Evolutionary conservation across 2,888 invertebrate species (phyloP), one percentile per base, ranked within the genome.

Genomic region (Dasypolia templi): DNA sequence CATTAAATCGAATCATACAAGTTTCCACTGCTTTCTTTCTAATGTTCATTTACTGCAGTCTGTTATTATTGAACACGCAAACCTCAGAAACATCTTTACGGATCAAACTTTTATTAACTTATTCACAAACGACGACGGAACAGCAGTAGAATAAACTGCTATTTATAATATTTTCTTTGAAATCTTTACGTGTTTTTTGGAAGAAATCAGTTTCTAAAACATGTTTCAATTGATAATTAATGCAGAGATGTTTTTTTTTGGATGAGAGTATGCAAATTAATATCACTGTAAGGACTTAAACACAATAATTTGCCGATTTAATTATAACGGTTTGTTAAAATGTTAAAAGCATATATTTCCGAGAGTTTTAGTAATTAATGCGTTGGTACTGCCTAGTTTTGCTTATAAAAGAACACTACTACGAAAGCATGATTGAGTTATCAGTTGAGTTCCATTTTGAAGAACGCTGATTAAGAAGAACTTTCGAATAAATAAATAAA

Each of bases 41-140:
- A 19, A 61, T 65, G 19, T 19, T 14, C 12, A 78, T 70, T 59
- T 32, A 2, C 6, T 39, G 17, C 44, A 59, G 9, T 68, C 26
- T 68, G 35, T 32, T 51, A 78, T 75, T 44, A 44, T 32, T 39
- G 29, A 72, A 64, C 76, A 77, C 74, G 76, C 80, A 80, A 80
- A 53, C 56, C 29, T 22, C 35, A 46, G n/a, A 26, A 51, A 46
- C 55, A 14, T 26, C 14, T 72, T 51, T 63, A 32, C 14, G 32
- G 53, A 61, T 42, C 26, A 53, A 78, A 71, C 51, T 78, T 58
- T 58, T 69, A 53, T 12, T n/a, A n/a, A n/a, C 3, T n/a, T 39
- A 39, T 17, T 53, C n/a, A 19, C 44, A 9, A 19, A 6, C 2
- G 4, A 46, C 14, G 9, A 56, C 17, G 12, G 22, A 22, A 46